Percentiles rank a stretch among this genome's conserved stretches.
phyloP scores from a whole-genome alignment of 2,888 invertebrate genomes.

The Chorisops tibialis region DNA sequence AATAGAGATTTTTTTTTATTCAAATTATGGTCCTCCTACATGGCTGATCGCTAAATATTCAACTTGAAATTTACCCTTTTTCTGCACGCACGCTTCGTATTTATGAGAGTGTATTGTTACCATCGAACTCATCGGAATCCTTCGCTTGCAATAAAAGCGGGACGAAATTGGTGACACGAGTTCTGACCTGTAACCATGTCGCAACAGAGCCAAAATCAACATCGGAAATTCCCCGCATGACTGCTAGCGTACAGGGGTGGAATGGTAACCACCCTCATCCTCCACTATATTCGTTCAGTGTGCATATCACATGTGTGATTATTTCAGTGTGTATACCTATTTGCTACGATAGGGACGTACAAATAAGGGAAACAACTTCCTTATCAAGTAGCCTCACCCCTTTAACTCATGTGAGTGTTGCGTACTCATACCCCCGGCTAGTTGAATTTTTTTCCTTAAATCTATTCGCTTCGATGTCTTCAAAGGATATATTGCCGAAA shows the following conservation, averaged over 20 bases:
- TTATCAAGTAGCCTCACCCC: conserved; percentile 3
- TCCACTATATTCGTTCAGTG: not conserved
- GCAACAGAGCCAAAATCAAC: conserved; percentile 2
- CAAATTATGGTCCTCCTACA: too few species aligned
- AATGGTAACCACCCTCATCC: not conserved
- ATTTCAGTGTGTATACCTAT: not conserved
- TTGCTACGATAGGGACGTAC: not conserved
- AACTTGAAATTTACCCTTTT: too few species aligned
- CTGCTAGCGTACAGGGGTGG: not conserved
- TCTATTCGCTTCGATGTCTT: not conserved
- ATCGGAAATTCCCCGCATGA: not conserved
- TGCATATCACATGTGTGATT: not conserved
- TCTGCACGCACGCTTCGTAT: too few species aligned
- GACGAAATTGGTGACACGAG: conserved; percentile 30
- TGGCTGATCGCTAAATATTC: too few species aligned
- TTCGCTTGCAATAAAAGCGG: conserved; percentile 10
- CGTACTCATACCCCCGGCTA: too few species aligned
- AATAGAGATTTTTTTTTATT: too few species aligned
- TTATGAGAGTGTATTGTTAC: too few species aligned
- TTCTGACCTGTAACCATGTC: conserved; percentile 33
- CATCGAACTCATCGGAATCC: too few species aligned
- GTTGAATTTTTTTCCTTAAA: not conserved
- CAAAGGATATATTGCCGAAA: not conserved
- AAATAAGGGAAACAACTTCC: conserved; percentile 6
- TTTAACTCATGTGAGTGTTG: not conserved